Evolutionary conservation across 1,140 invertebrate species (phyloP), one percentile per base, ranked within the genome.

Genomic region (Papilio polytes): DNA sequence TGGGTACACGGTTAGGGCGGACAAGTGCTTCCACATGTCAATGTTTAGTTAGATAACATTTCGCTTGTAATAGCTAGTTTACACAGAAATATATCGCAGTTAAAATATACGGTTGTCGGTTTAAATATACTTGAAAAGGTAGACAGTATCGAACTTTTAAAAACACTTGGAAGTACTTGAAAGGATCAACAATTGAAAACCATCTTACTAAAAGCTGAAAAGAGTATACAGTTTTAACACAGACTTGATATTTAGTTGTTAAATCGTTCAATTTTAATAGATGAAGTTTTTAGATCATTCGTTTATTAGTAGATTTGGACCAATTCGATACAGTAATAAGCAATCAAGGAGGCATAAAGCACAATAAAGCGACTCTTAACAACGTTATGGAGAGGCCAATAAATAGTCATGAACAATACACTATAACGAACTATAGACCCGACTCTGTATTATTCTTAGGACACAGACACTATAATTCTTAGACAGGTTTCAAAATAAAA

Each of bases 401-500:
- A 89, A 89, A 89, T 84, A 85, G 76, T 73, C 74, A 80, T 82
- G 80, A 81, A 90, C 86, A 89, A 87, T 84, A 82, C 59, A 22
- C 80, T 81, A 51, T 85, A 88, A 86, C 83, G 84, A 83, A 87
- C 80, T 82, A 80, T 83, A 84, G 83, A 70, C 72, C 79, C 83
- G 83, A 83, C 84, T 87, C 81, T 81, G 81, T 59, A 82, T 84
- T 82, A 81, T 78, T 73, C 59, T 53, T 81, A 81, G 80, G 78
- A 74, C 80, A 82, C 56, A 80, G 72, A 78, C 83, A 81, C 74
- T 80, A 80, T 26, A 63, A 77, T 70, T 66, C 73, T 80, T 80
- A 81, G 70, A 72, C 53, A 46, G 70, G 51, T 80, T 13, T 72
- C 36, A 72, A 41, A 9, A 72, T 36, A 70, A 10, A 9, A n/a